Conservation (phyloP, 2,888 invertebrate species). For the Phengaris alcon region DNA sequence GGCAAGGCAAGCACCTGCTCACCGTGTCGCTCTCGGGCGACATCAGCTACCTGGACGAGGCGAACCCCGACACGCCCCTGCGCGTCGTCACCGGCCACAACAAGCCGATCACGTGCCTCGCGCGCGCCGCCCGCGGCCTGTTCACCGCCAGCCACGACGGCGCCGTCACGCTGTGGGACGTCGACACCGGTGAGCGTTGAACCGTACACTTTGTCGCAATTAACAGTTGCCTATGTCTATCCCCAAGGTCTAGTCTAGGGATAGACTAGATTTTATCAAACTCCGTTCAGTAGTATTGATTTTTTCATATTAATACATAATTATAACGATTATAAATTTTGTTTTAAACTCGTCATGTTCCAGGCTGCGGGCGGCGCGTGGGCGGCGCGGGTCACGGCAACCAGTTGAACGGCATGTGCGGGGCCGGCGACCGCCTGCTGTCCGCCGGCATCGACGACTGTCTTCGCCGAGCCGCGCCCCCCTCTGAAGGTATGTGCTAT, state of each 20-base stretch:
- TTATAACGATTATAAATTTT: too few species aligned
- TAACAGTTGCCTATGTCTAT: too few species aligned
- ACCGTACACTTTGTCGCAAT: background rate
- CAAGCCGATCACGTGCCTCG: constrained; percentile 96
- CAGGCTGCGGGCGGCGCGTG: constrained; percentile 91
- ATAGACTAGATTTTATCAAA: too few species aligned
- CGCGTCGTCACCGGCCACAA: constrained; percentile 96
- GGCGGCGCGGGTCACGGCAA: constrained; percentile 94
- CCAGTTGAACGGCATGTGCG: constrained; percentile 94
- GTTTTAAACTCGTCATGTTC: constrained; percentile 24
- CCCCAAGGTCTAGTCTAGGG: too few species aligned
- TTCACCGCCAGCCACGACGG: constrained; percentile 98
- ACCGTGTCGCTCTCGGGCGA: constrained; percentile 97
- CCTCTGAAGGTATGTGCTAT: constrained; percentile 58
- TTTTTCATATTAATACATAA: too few species aligned
- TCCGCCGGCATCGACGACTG: constrained; percentile 97
- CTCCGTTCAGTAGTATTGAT: too few species aligned
- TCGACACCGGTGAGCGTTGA: constrained; percentile 74
- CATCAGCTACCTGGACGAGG: constrained; percentile 94
- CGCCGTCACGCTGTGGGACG: constrained; percentile 90
- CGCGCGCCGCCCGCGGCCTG: constrained; percentile 86
- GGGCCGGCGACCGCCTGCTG: constrained; percentile 84
- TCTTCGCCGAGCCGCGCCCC: constrained; percentile 80
- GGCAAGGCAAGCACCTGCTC: constrained; percentile 94
- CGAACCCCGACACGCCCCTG: constrained; percentile 89